A percentile compares a stretch with the other conserved stretches of the same genome.
These are phyloP conservation scores for Plutomurus gul DNA, from an alignment of 1,140 invertebrate species.

Conservation along the genomic window DNA sequence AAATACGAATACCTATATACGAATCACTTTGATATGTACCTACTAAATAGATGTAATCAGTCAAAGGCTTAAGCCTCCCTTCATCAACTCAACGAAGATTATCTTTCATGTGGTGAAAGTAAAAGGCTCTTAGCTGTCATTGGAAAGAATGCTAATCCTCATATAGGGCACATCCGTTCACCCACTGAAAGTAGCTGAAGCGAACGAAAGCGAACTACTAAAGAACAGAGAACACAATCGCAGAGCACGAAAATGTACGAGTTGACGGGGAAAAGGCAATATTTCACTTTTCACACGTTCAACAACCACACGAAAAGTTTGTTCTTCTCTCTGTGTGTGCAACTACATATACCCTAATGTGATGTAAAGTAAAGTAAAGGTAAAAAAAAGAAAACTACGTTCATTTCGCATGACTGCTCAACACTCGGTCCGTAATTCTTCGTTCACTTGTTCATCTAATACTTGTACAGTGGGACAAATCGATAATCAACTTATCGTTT, in stretches of 20 bases:
- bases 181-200: not conserved
- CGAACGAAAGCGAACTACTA: not conserved
- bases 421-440: not conserved
- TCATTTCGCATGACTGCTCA: not conserved
- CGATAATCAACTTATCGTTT: slow-evolving; percentile 23
- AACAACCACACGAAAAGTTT: not conserved
- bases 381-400: not conserved
- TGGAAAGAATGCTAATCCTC: not conserved
- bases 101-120: not conserved
- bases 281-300: slow-evolving; percentile 15
- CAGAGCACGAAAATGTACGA: not conserved
- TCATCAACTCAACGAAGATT: slow-evolving; percentile 5
- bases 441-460: not conserved
- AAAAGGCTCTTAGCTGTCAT: not conserved
- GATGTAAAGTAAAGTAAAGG: not conserved
- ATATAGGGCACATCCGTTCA: too few species aligned
- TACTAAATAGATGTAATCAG: slow-evolving; percentile 13
- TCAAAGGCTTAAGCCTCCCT: slow-evolving; percentile 9
- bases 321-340: not conserved
- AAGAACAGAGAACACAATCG: not conserved
- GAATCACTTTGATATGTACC: not conserved
- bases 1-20: not conserved
- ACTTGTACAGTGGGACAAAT: slow-evolving; percentile 23
- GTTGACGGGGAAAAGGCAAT: slow-evolving; percentile 4
- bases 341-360: not conserved